Percentiles rank a stretch among this genome's conserved stretches.
Evolutionary conservation across 2,113 vertebrate species (phyloP).

Genomic region (Egretta garzetta): DNA sequence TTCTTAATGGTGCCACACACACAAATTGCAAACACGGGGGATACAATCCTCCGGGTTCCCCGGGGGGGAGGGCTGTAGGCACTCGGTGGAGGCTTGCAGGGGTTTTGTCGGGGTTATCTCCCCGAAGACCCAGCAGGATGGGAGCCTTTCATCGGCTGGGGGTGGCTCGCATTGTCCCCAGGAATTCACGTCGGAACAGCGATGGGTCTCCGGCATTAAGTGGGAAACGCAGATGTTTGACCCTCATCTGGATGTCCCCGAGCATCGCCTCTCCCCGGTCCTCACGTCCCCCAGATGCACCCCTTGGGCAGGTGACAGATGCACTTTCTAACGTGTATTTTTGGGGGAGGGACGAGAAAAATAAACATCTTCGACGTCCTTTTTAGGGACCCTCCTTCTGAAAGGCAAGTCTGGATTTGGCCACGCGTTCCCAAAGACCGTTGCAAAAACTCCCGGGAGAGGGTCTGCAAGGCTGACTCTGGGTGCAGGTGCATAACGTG

Average conservation of each 20-base stretch:
- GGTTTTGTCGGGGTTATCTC: slow-evolving; percentile 27
- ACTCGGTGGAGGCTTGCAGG: neutral
- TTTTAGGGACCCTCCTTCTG: neutral
- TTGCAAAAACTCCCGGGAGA: neutral
- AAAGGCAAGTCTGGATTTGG: neutral
- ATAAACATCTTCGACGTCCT: neutral
- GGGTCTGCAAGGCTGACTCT: neutral
- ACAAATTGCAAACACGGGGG: neutral
- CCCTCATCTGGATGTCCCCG: fast-evolving
- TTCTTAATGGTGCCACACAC: slow-evolving; percentile 66
- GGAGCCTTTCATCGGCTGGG: slow-evolving; percentile 4
- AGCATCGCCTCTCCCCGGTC: neutral
- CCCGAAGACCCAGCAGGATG: slow-evolving; percentile 13
- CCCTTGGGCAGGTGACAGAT: fast-evolving
- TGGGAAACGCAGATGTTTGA: neutral
- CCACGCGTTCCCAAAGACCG: fast-evolving
- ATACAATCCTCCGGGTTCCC: neutral
- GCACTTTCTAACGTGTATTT: neutral
- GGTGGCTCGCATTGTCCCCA: neutral
- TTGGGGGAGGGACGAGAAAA: neutral
- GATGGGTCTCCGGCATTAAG: neutral
- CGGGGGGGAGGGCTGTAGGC: neutral
- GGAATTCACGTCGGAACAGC: neutral
- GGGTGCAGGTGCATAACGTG: fast-evolving
- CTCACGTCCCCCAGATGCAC: fast-evolving